Base-by-base conservation (phyloP, 2,888 invertebrate species). In the Acanthosepion lycidas region DNA sequence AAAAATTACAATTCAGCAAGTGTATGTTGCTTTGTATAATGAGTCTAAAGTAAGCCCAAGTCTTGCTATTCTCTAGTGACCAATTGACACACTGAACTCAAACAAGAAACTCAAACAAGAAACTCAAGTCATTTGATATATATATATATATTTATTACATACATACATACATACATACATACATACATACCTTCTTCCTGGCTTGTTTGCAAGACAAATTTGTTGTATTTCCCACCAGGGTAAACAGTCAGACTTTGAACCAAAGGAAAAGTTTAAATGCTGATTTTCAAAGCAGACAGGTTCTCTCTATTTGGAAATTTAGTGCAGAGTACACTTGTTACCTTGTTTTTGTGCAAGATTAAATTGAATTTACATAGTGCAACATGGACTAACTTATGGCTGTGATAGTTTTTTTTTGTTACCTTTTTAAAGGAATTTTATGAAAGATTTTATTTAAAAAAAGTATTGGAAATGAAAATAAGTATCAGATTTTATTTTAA, bases 31-130 rank as follows among this genome's bases (percentile, higher is more conserved):
- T 78, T 78, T n/a, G n/a, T 78, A 78, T 33, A 78, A 12, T 33
- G n/a, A 15, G n/a, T 78, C n/a, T 78, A 33, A 33, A 15, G n/a
- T 78, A n/a, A 33, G 33, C 15, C 23, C 33, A 78, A 33, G 6
- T n/a, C 9, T n/a, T n/a, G 23, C n/a, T n/a, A n/a, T 78, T 78
- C 78, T 78, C 78, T 23, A 78, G 78, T 78, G 78, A 78, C 78
- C 78, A 78, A 78, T 78, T 78, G 78, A 78, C 78, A 78, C n/a
- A 78, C n/a, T 78, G 78, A 78, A 78, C 78, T 33, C 78, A 23
- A 78, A 9, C 78, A 78, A 78, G 59, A 59, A 59, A 59, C 59
- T 59, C 59, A 59, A 78, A 9, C 78, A 78, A 78, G 59, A 59
- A 59, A 59, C 59, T 59, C 59, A 59, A 78, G 78, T 78, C 78